Conservation (phyloP, 2,113 vertebrate genomes). For the Uropsilus gracilis region DNA sequence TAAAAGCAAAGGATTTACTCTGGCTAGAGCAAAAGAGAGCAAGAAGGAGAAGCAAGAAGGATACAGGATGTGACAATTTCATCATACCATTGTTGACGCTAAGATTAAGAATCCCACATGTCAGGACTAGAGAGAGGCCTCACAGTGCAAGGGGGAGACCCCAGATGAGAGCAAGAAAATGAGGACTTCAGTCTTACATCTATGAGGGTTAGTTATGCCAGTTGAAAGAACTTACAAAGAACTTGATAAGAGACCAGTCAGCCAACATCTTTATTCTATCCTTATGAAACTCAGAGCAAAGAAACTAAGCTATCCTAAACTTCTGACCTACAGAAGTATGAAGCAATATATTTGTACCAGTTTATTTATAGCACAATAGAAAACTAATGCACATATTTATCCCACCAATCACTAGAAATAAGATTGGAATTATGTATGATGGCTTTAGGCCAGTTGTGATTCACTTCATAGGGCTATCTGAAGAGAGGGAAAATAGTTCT, state of each 20-base stretch:
- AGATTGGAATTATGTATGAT: not conserved
- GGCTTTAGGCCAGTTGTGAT: not conserved
- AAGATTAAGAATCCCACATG: not conserved
- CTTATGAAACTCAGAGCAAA: not conserved
- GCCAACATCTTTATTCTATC: not conserved
- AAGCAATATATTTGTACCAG: no score
- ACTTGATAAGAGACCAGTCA: not conserved
- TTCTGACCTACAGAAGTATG: no score
- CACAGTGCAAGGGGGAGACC: not conserved
- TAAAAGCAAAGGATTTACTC: not conserved
- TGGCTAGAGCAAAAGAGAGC: not conserved
- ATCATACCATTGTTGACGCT: not conserved
- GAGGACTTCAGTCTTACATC: not conserved
- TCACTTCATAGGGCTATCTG: not conserved
- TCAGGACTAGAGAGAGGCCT: not conserved
- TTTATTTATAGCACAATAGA: no score
- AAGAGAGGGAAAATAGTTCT: not conserved
- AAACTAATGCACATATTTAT: no score
- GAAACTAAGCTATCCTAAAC: slow-evolving; percentile 7
- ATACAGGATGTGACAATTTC: not conserved
- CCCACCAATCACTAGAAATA: not conserved
- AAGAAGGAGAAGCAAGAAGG: not conserved
- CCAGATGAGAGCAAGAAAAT: not conserved
- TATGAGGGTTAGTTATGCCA: no score
- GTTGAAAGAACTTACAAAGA: no score